Evolutionary conservation across 1,140 invertebrate species (phyloP), one percentile per base, ranked within the genome.

Genomic region (Telenomus remus): DNA sequence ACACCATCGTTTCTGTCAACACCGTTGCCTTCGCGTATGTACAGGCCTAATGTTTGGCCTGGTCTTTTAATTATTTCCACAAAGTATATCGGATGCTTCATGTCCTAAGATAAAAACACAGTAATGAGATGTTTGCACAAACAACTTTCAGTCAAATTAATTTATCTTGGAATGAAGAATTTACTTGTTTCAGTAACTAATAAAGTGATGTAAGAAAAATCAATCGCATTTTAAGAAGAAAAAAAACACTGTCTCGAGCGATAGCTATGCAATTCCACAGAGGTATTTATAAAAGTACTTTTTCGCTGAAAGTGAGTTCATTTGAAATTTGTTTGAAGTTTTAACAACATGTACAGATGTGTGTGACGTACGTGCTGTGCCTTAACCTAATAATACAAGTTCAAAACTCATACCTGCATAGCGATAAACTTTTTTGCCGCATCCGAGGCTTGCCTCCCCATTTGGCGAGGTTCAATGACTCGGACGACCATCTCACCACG

Each of bases 61-160:
- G 98, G 98, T 79, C 98, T 92, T 89, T 99, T 99, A 68, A 99
- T 97, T 82, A 99, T 99, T 89, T 99, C 98, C 70, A 99, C 97
- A 82, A 99, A 95, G 88, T 98, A 94, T 48, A 97, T 94, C 76
- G 93, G 91, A 85, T 95, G 92, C 76, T 94, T 93, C 27, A 92
- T 89, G 89, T 95, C 94, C 92, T 95, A 88, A 9, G 78, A 80
- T 42, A 75, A 76, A 55, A 75, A 43, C n/a, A 42, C 13, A 16
- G 44, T 39, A 37, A 54, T 71, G 34, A 49, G n/a, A 39, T 14
- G 13, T 44, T 44, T 27, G 19, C 19, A 27, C 2, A 27, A 6
- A 27, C 6, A n/a, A n/a, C n/a, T n/a, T n/a, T n/a, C n/a, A n/a
- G n/a, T n/a, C n/a, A n/a, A n/a, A n/a, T n/a, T n/a, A n/a, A 35